Base-by-base conservation (phyloP, 2,888 invertebrate species). In the Micoletzkya japonica region DNA sequence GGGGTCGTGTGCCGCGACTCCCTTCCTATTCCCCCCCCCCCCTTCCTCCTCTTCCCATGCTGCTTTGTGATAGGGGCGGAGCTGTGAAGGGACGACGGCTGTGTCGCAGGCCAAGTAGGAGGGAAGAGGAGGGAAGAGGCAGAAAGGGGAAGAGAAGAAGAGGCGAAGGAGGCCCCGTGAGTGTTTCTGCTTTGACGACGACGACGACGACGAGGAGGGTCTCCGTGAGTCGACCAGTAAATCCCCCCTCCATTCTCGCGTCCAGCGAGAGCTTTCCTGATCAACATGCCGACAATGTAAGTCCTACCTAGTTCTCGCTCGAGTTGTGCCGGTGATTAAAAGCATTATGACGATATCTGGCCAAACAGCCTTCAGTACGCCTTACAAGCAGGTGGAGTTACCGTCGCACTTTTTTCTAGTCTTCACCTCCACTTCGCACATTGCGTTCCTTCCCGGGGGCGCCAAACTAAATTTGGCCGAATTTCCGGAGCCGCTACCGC, bases 101-200 rank as follows among this genome's bases (percentile, higher is more conserved):
- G n/a, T n/a, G n/a, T n/a, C n/a, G 58, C n/a, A 58, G 37, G 37
- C 58, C 58, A 24, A 34, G 58, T 37, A 59, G 59, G 59, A 37
- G 44, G 10, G 17, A 20, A 26, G 28, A 20, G 44, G 10, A 59
- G 59, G 24, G 34, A 39, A 39, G 24, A 59, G 28, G 30, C 32
- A 59, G 59, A 37, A 17, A 59, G 39, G 30, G 28, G 10, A 39
- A 39, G 39, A 59, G 59, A 30, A 26, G 39, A 59, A n/a, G 59
- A 59, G 17, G 58, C 24, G 58, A 37, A 39, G 39, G 37, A 59
- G 39, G 39, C 7, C 10, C n/a, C 39, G 39, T 39, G 7, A 39
- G 39, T 10, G 10, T n/a, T n/a, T n/a, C n/a, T n/a, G n/a, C n/a
- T n/a, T n/a, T n/a, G n/a, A n/a, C n/a, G n/a, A n/a, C n/a, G n/a